These are phyloP conservation scores for Bolborhynchus lineola DNA, from an alignment of 2,113 vertebrate genomes.

Conservation along the genomic window DNA sequence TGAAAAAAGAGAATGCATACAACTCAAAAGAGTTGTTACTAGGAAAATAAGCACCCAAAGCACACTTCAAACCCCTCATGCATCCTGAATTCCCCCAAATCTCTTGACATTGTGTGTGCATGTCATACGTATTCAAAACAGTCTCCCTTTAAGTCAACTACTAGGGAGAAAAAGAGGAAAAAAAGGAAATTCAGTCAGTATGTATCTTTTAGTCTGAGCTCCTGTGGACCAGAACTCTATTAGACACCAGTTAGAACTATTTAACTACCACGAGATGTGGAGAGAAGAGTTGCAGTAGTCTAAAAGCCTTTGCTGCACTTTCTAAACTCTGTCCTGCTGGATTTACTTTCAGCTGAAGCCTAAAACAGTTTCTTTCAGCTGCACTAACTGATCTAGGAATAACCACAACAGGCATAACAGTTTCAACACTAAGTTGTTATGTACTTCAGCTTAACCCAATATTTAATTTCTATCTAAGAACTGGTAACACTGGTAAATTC, in stretches of 20 bases:
- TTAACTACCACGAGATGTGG: neutral
- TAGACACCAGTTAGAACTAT: neutral
- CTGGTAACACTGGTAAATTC: neutral
- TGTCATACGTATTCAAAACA: neutral
- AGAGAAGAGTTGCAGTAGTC: neutral
- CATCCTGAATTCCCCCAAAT: neutral
- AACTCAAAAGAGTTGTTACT: neutral
- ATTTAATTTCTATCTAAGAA: constrained; percentile 30
- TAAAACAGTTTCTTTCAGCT: neutral
- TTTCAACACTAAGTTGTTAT: neutral
- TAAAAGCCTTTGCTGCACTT: neutral
- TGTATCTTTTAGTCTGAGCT: neutral
- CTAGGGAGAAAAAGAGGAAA: neutral
- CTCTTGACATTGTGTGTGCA: neutral
- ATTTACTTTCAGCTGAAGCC: neutral
- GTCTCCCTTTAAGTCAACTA: neutral
- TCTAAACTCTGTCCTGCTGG: neutral
- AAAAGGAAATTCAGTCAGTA: neutral
- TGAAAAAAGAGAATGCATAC: neutral
- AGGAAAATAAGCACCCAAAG: neutral
- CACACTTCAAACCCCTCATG: neutral
- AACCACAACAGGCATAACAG: neutral
- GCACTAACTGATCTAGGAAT: neutral
- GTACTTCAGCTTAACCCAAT: neutral
- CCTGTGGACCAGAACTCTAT: neutral